Evolutionary conservation across 2,797 vertebrate species (phyloP), one percentile per base, ranked within the genome.

Genomic region (Platalea minor): DNA sequence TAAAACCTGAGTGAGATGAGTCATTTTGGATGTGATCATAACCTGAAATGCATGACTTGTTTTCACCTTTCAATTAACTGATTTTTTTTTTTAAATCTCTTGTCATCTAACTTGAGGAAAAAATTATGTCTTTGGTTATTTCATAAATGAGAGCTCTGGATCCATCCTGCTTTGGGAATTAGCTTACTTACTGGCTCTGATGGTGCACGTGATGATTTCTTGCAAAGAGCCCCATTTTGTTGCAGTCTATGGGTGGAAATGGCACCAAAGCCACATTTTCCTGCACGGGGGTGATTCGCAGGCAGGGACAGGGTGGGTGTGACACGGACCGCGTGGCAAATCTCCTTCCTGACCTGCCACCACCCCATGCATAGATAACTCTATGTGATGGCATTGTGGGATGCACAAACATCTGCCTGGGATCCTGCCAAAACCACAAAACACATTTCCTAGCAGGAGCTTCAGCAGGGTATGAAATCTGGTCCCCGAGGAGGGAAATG

Each of bases 261-360:
- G 48, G 25, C 63, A 24, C 64, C 67, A 48, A 78, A 86, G 33
- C 10, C 24, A 3, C 31, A 3, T 86, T 50, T 50, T 68, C 31
- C 56, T 83, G 31, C 35, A 24, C 31, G 61, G 29, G 26, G 24
- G 4, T 17, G 10, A 25, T 29, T 69, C 23, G 53, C 8, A 45
- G 26, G 35, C 23, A 76, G 39, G 41, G 37, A 41, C 48, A 61
- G 37, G 24, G 16, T 35, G 60, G 28, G 13, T 69, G 65, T 5
- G 9, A 48, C 68, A 23, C 0, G 4, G 54, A 25, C 7, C 7
- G 0, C 1, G 41, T 41, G 25, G 21, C n/a, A 39, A 57, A 73
- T 35, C 50, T 31, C 65, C 48, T 25, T 46, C 33, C 77, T 83
- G 65, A 56, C 65, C 72, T 57, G 25, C 60, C 2, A 0, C 61